These are phyloP conservation scores for Microctonus brassicae DNA, from an alignment of 2,888 invertebrate genomes.

Conservation along the genomic window DNA sequence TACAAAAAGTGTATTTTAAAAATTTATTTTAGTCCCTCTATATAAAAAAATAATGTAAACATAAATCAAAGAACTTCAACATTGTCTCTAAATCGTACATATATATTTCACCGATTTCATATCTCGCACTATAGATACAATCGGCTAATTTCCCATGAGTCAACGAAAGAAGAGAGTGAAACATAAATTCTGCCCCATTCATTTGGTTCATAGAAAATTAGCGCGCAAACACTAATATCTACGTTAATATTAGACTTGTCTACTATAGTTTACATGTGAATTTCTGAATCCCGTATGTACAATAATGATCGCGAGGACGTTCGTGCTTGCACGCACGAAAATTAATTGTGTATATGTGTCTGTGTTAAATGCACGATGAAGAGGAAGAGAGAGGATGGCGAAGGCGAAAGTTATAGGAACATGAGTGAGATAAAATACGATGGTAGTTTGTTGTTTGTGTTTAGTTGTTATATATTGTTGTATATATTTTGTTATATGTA, in stretches of 20 bases:
- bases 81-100: background rate
- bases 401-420: constrained; percentile 24
- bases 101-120: constrained; percentile 3
- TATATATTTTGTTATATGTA: constrained; percentile 2
- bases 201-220: constrained; percentile 32
- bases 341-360: constrained; percentile 30
- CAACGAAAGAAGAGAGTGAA: constrained; percentile 3
- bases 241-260: constrained; percentile 38
- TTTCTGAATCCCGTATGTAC: constrained; percentile 38
- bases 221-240: constrained; percentile 37
- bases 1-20: background rate
- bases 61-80: constrained; percentile 5
- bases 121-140: constrained; percentile 28
- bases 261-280: constrained; percentile 41
- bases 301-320: constrained; percentile 38
- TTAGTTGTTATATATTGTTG: background rate
- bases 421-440: constrained; percentile 27
- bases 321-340: constrained; percentile 36
- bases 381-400: constrained; percentile 32
- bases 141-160: constrained; percentile 33
- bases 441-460: background rate
- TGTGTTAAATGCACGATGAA: constrained; percentile 13
- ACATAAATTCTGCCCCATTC: background rate
- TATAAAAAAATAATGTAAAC: constrained; percentile 2
- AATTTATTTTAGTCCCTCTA: background rate